Evolutionary conservation across 2,113 vertebrate genomes (phyloP), one percentile per base, ranked within the genome.

Genomic region (Eudyptes chrysolophus): DNA sequence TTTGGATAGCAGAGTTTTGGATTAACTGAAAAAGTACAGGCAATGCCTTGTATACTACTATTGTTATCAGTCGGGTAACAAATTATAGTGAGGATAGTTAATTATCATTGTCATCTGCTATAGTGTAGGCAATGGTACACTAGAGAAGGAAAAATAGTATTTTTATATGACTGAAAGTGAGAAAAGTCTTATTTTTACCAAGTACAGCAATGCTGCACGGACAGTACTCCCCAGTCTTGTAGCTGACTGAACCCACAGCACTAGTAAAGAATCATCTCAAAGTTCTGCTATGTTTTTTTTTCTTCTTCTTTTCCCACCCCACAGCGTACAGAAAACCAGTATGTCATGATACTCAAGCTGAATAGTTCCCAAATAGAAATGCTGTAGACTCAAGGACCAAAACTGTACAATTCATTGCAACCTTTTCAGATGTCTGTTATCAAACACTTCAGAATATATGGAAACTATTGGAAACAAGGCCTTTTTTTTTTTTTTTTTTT

Each of bases 161-260:
- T 66, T 74, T 2, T 49, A 2, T 16, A 1, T 13, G 12, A 22
- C 16, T 25, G 57, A 8, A 34, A 42, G 48, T 17, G 49, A 17
- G 72, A 14, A 7, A 25, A 44, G 13, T 2, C 60, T 46, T 42
- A 40, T 27, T 74, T 27, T 44, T 30, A 6, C 10, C 8, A 52
- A 29, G 36, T 18, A 5, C 21, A 10, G 13, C 11, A 12, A 0
- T 20, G 26, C 4, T 19, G 0, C 13, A 21, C 30, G 32, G 65
- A 3, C 24, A 30, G 10, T 13, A 21, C n/a, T 62, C 10, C 54
- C 48, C 38, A 5, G 48, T 11, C 42, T 24, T 34, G 22, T 6
- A 2, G 10, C 32, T 69, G 29, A 10, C 75, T 62, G 25, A 51
- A 36, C 13, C 7, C 36, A 18, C 3, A 10, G 57, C 11, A 36